phyloP scores from a whole-genome alignment of 2,797 vertebrate species.

The Acanthurus lineatus region DNA sequence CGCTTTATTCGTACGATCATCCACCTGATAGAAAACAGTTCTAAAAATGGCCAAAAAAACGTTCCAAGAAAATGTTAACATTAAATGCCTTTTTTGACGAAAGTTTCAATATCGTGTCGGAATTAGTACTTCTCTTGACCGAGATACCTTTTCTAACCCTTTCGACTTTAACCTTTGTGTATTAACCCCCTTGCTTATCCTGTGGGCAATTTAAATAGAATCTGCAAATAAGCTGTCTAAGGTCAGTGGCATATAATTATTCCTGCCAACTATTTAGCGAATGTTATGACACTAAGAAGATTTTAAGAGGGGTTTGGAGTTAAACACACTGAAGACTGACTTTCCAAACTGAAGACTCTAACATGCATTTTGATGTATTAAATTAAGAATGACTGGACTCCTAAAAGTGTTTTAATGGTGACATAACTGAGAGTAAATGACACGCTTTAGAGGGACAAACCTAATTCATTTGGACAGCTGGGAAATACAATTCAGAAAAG shows the following conservation, averaged over 20 bases:
- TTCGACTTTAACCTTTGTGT: conserved; percentile 25
- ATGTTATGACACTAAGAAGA: conserved; percentile 29
- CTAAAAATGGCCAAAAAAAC: not conserved
- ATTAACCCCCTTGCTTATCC: conserved; percentile 34
- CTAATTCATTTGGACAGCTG: not conserved
- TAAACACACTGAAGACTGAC: not conserved
- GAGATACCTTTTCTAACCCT: not conserved
- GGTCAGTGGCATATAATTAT: conserved; percentile 25
- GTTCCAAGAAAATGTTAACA: not conserved
- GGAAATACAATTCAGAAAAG: not conserved
- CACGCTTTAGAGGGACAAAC: not conserved
- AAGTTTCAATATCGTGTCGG: not conserved
- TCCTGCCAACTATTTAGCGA: conserved; percentile 23
- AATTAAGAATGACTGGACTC: not conserved
- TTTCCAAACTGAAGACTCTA: not conserved
- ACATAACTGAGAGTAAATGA: not conserved
- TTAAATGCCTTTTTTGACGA: not conserved
- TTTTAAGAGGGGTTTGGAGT: not conserved
- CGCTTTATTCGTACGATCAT: not conserved
- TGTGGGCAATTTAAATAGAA: conserved; percentile 34
- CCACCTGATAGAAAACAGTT: not conserved
- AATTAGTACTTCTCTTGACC: not conserved
- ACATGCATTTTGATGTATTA: not conserved
- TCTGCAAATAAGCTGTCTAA: conserved; percentile 6
- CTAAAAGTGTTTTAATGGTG: not conserved